phyloP scores from a whole-genome alignment of 2,113 vertebrate species.

The Oncorhynchus mykiss region DNA sequence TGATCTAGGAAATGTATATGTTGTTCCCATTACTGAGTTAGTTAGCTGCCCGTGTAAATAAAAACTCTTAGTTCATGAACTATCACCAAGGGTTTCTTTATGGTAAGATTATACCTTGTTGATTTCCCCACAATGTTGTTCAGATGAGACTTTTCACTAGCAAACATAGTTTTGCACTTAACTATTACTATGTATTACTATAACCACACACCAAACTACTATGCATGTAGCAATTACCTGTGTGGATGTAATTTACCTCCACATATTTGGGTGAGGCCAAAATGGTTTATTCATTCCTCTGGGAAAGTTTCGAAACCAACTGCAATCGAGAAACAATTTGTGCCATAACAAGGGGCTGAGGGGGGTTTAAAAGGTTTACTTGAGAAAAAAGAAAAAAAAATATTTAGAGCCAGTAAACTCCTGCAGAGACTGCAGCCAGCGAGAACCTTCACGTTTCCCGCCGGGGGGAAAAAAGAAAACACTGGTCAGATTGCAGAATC shows the following conservation, averaged over 20 bases:
- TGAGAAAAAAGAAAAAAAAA: too few relatives aligned
- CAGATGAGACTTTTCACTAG: slow-evolving; percentile 12
- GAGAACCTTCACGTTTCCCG: slow-evolving; percentile 61
- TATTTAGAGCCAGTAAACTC: slow-evolving; percentile 28
- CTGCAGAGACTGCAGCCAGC: slow-evolving; percentile 36
- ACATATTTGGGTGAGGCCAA: slow-evolving; percentile 24
- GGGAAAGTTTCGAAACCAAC: slow-evolving; percentile 54
- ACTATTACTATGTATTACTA: not conserved
- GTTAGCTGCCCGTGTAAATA: not conserved
- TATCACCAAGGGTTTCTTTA: not conserved
- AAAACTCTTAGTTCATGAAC: not conserved
- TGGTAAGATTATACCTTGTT: not conserved
- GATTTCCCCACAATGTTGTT: not conserved
- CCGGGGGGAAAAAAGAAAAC: slow-evolving; percentile 65
- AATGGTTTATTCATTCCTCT: slow-evolving; percentile 58
- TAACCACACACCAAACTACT: slow-evolving; percentile 15
- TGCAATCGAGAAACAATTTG: slow-evolving; percentile 62
- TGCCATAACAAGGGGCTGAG: slow-evolving; percentile 42
- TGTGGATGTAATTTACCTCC: slow-evolving; percentile 55
- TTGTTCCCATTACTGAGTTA: slow-evolving; percentile 22
- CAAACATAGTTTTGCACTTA: slow-evolving; percentile 38
- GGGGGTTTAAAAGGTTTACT: slow-evolving; percentile 7
- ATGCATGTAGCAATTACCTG: slow-evolving; percentile 53
- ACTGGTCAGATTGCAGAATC: slow-evolving; percentile 72
- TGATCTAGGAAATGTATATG: not conserved